phyloP scores from a whole-genome alignment of 1,140 invertebrate genomes.

The Drosophila hydei region DNA sequence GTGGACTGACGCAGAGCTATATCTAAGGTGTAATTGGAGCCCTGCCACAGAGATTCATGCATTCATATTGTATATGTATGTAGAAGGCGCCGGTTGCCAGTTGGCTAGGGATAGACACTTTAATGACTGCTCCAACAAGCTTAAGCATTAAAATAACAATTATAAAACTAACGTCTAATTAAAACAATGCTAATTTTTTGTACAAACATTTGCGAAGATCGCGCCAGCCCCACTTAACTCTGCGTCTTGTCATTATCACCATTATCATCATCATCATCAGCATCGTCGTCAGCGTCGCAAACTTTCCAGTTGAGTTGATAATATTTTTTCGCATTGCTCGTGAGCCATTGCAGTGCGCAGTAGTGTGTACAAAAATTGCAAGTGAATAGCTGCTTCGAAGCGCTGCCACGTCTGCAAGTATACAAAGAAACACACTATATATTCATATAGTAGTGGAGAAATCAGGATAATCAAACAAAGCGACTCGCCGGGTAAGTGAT shows the following conservation, averaged over 20 bases:
- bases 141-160: constrained; percentile 60
- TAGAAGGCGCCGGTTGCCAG: constrained; percentile 49
- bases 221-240: constrained; percentile 10
- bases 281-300: constrained; percentile 53
- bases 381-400: constrained; percentile 76
- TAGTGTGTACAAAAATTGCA: constrained; percentile 77
- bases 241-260: constrained; percentile 13
- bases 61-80: too few relatives aligned
- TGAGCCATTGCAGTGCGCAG: constrained; percentile 68
- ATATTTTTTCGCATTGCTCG: constrained; percentile 66
- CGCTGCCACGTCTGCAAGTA: constrained; percentile 66
- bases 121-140: constrained; percentile 30
- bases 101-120: constrained; percentile 27
- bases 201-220: constrained; percentile 45
- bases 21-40: constrained; percentile 6
- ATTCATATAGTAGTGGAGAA: background rate
- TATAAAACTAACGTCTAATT: constrained; percentile 66
- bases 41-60: constrained; percentile 1
- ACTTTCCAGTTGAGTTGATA: constrained; percentile 72
- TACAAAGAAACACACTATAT: background rate
- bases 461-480: background rate
- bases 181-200: constrained; percentile 49
- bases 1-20: constrained; percentile 54
- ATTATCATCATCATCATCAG: constrained; percentile 13
- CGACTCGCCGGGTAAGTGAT: background rate